phyloP scores from a whole-genome alignment of 1,140 invertebrate species.

The Drosophila athabasca region DNA sequence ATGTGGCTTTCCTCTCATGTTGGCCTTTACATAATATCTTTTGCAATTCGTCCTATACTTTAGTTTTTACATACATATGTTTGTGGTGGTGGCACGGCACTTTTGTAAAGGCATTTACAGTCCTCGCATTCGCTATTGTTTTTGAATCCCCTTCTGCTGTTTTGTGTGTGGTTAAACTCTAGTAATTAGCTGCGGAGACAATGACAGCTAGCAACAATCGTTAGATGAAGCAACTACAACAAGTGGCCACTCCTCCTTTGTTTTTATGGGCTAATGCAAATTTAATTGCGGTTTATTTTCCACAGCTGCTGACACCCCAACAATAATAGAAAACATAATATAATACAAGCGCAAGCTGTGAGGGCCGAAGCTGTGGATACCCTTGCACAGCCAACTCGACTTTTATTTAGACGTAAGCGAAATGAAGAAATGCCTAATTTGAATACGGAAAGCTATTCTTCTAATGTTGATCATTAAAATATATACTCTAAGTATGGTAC shows the following conservation, averaged over 20 bases:
- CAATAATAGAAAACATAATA: constrained; percentile 12
- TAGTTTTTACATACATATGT: constrained; percentile 28
- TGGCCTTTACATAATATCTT: constrained; percentile 61
- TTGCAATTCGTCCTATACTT: constrained; percentile 21
- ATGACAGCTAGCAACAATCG: not conserved
- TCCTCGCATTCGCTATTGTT: constrained; percentile 31
- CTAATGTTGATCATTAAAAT: too few relatives aligned
- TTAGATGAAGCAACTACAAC: constrained; percentile 15
- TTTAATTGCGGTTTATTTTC: constrained; percentile 56
- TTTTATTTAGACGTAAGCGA: too few relatives aligned
- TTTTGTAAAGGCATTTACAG: constrained; percentile 41
- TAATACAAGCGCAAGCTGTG: not conserved
- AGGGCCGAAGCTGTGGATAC: constrained; percentile 1
- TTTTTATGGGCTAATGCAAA: constrained; percentile 48
- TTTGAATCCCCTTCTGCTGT: constrained; percentile 22
- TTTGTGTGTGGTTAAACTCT: constrained; percentile 22
- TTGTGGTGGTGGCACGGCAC: constrained; percentile 19
- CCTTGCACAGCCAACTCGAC: not conserved
- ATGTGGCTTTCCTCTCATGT: constrained; percentile 40
- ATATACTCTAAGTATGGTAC: too few relatives aligned
- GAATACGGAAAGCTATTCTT: too few relatives aligned
- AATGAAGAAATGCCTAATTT: too few relatives aligned
- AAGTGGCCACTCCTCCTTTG: constrained; percentile 22
- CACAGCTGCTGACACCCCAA: constrained; percentile 35
- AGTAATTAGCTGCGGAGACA: constrained; percentile 41